Evolutionary conservation across 2,113 vertebrate species (phyloP).

Genomic region (Coptodon rendalli): DNA sequence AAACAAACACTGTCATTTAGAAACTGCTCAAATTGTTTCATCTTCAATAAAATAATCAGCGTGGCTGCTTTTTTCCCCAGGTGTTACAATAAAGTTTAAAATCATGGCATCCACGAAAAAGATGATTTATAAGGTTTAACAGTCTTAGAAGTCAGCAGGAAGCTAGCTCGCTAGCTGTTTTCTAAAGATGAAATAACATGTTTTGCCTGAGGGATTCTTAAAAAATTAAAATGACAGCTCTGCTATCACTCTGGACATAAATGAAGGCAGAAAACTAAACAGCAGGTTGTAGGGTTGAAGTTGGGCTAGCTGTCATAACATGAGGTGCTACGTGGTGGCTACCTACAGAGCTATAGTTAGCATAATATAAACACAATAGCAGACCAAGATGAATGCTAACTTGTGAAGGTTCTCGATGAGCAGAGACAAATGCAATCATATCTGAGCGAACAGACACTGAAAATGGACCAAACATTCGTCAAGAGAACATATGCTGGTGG

Average conservation of each 20-base stretch:
- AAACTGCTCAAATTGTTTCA: background rate
- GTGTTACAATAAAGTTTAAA: background rate
- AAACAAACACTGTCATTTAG: background rate
- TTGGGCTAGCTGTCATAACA: background rate
- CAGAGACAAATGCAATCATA: background rate
- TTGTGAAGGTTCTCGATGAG: background rate
- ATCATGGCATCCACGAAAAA: accelerated
- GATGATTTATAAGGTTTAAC: background rate
- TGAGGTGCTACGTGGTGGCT: background rate
- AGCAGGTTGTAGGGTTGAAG: background rate
- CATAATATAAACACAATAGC: background rate
- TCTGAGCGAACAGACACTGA: background rate
- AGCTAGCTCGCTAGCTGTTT: background rate
- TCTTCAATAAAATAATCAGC: background rate
- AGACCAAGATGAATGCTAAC: background rate
- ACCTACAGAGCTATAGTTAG: background rate
- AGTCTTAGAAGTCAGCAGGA: background rate
- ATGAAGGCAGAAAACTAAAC: background rate
- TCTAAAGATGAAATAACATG: background rate
- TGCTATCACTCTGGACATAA: background rate
- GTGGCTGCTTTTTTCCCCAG: accelerated
- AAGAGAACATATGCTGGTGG: background rate
- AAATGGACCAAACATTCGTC: background rate
- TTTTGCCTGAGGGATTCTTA: background rate
- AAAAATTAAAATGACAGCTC: background rate